Evolutionary conservation across 2,888 invertebrate genomes (phyloP).

Genomic region (Sisyra terminalis): DNA sequence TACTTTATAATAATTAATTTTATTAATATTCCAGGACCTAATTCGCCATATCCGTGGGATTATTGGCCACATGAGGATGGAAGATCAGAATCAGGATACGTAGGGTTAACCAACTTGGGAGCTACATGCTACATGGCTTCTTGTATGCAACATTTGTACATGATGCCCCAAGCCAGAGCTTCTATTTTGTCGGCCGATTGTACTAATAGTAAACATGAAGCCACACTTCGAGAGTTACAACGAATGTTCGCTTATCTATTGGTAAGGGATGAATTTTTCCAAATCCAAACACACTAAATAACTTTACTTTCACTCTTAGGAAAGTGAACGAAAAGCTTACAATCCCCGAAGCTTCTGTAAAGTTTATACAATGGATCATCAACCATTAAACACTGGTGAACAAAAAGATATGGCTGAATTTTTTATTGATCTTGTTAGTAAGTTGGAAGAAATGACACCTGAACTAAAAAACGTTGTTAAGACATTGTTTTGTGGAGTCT

Average conservation of each 20-base stretch:
- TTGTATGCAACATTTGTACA: conserved; percentile 91
- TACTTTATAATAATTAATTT: too few relatives aligned
- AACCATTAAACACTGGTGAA: conserved; percentile 87
- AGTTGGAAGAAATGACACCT: conserved; percentile 89
- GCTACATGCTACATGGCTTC: conserved; percentile 98
- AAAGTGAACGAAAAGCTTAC: conserved; percentile 89
- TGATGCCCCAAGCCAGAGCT: conserved; percentile 87
- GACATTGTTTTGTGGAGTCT: conserved; percentile 79
- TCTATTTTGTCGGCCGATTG: conserved; percentile 64
- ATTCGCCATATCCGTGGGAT: conserved; percentile 86
- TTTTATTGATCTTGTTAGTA: conserved; percentile 90
- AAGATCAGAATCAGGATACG: conserved; percentile 85
- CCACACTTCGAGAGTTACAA: conserved; percentile 74
- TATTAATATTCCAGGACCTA: conserved; percentile 42
- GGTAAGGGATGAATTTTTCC: conserved; percentile 25
- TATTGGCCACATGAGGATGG: conserved; percentile 97
- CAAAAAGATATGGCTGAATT: conserved; percentile 98
- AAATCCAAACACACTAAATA: neutral
- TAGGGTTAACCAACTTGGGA: conserved; percentile 85
- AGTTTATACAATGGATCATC: conserved; percentile 94
- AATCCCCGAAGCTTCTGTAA: conserved; percentile 92
- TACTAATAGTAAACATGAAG: conserved; percentile 58
- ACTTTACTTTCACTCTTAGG: conserved; percentile 28
- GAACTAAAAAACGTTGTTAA: conserved; percentile 79
- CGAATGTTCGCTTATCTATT: conserved; percentile 89